These are phyloP conservation scores for Nycticorax nycticorax DNA, from an alignment of 2,113 vertebrate species.

Conservation along the genomic window DNA sequence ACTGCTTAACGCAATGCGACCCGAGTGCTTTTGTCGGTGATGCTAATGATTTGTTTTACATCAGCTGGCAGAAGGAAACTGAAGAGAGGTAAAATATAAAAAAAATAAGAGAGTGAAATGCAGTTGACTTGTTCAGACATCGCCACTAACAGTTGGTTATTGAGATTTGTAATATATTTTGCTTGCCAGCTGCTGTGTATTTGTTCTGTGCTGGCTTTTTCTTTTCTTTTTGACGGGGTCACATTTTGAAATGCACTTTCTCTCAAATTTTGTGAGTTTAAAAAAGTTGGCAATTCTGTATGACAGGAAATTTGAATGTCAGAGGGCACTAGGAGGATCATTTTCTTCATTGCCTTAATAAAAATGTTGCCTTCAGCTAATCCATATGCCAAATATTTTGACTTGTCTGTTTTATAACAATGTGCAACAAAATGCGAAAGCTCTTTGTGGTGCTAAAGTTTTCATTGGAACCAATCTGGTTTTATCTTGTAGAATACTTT, in stretches of 20 bases:
- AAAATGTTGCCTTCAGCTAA: background rate
- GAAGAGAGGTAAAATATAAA: background rate
- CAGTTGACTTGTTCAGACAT: background rate
- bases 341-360: background rate
- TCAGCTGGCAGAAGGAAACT: background rate
- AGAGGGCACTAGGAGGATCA: background rate
- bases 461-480: background rate
- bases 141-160: background rate
- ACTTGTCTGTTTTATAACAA: background rate
- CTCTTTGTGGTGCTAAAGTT: background rate
- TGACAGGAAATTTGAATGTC: background rate
- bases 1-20: background rate
- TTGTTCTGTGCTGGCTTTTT: background rate
- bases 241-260: background rate
- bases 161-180: background rate
- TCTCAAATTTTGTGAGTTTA: background rate
- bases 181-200: background rate
- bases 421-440: background rate
- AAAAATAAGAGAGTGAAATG: background rate
- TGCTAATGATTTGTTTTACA: background rate
- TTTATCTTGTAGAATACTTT: background rate
- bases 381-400: background rate
- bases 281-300: background rate
- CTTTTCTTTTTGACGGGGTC: background rate
- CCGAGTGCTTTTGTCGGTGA: background rate